Percentiles rank a stretch among this genome's conserved stretches.
Evolutionary conservation across 1,140 invertebrate species (phyloP).

Genomic region (Gonatopus flavifemur): DNA sequence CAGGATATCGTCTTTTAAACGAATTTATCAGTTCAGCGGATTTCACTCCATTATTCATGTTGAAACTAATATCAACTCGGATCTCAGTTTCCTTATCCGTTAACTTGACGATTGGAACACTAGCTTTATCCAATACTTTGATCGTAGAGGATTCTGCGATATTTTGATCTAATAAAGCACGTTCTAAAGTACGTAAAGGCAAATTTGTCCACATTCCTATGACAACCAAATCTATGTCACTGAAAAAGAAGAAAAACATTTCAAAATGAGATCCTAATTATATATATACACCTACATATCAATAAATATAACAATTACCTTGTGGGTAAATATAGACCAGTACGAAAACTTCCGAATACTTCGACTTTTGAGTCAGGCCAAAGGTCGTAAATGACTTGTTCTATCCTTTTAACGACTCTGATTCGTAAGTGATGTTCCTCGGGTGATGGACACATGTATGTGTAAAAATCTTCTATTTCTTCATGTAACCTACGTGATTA

Average conservation of each 20-base stretch:
- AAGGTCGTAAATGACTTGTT: slow-evolving; percentile 79
- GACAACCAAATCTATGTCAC: slow-evolving; percentile 97
- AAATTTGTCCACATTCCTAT: slow-evolving; percentile 92
- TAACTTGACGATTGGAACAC: slow-evolving; percentile 96
- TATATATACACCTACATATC: not conserved
- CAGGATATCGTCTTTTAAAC: slow-evolving; percentile 78
- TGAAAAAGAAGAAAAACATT: slow-evolving; percentile 53
- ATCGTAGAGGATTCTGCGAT: slow-evolving; percentile 86
- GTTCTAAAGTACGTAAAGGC: slow-evolving; percentile 87
- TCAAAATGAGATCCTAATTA: no score
- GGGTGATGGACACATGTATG: slow-evolving; percentile 88
- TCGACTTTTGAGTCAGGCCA: slow-evolving; percentile 92
- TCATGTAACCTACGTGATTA: slow-evolving; percentile 76
- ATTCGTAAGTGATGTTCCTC: slow-evolving; percentile 86
- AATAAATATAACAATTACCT: slow-evolving; percentile 58
- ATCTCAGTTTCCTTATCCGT: slow-evolving; percentile 94
- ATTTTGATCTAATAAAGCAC: slow-evolving; percentile 82
- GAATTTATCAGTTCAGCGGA: slow-evolving; percentile 93
- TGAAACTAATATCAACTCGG: slow-evolving; percentile 96
- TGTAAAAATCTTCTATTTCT: slow-evolving; percentile 95
- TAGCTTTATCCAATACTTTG: slow-evolving; percentile 96
- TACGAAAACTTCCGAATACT: slow-evolving; percentile 94
- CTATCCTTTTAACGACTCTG: slow-evolving; percentile 85
- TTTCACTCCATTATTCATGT: slow-evolving; percentile 94
- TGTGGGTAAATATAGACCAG: slow-evolving; percentile 92